Evolutionary conservation across 2,888 invertebrate species (phyloP), one percentile per base, ranked within the genome.

Genomic region (Leucania comma): DNA sequence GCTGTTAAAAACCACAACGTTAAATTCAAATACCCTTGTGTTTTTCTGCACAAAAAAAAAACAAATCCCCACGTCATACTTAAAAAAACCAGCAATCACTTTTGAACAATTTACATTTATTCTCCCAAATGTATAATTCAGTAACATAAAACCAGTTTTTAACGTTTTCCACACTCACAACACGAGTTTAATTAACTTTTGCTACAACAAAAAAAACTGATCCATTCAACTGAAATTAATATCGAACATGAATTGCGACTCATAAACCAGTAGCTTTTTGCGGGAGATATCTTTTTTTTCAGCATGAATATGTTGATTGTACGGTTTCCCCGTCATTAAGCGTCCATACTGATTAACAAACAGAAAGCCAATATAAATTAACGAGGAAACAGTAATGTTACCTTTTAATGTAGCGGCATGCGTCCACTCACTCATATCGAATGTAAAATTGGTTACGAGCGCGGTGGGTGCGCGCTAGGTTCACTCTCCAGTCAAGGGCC

Each of bases 381-480:
- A 82, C 71, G 74, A 70, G 75, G 51, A 78, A 54, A 65, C 63
- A 53, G 73, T 73, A 74, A 84, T 70, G 70, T 72, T 72, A 76
- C 73, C 76, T 78, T 83, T 83, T 78, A 80, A 80, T 72, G 70
- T 72, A 61, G 66, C 73, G 60, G 12, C 46, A 53, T 61, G 64
- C 74, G 59, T 80, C 57, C 22, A 3, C 22, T 35, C 81, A 73
- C 73, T 86, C 81, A 82, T 81, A 75, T 77, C 48, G 75, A 38
- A 86, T 84, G 86, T 82, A 69, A 87, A 86, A 85, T 85, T 86
- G 84, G 85, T 83, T 81, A 75, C 81, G 62, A 69, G 51, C 61
- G 68, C 22, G 67, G 51, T 51, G 48, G 26, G 53, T 42, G 20
- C n/a, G 54, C 63, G 65, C 65, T 38, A 32, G 22, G 68, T 75